phyloP scores from a whole-genome alignment of 2,797 vertebrate genomes.

The Pogoniulus pusillus region DNA sequence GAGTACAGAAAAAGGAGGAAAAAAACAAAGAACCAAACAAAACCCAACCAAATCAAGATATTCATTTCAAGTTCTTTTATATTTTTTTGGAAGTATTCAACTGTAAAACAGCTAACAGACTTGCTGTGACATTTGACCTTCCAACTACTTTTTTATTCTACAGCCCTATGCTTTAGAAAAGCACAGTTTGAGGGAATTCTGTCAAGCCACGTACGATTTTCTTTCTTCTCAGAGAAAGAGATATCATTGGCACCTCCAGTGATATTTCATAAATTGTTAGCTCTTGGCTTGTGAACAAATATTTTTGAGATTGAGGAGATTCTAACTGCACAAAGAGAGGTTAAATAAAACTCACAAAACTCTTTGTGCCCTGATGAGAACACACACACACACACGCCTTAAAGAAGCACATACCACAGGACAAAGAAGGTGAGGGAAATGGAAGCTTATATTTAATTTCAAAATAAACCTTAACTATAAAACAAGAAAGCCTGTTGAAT shows the following conservation, averaged over 20 bases:
- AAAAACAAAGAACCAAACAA: not conserved
- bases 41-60: conserved; percentile 33
- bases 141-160: conserved; percentile 29
- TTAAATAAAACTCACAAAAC: not conserved
- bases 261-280: conserved; percentile 33
- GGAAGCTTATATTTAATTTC: not conserved
- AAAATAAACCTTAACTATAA: not conserved
- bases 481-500: not conserved
- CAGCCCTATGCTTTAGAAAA: conserved; percentile 33
- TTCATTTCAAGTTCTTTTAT: conserved; percentile 25
- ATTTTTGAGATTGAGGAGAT: not conserved
- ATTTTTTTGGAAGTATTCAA: conserved; percentile 65
- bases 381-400: not conserved
- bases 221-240: conserved; percentile 19
- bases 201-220: conserved; percentile 40
- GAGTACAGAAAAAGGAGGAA: conserved; percentile 5
- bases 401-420: not conserved
- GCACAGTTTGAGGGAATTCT: conserved; percentile 42
- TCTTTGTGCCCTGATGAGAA: not conserved
- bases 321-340: not conserved
- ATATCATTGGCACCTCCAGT: not conserved
- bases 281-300: conserved; percentile 53
- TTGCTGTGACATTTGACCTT: conserved; percentile 68
- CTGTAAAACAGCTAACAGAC: conserved; percentile 49
- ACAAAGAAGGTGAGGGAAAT: not conserved